A percentile compares a stretch with the other conserved stretches of the same genome.
Evolutionary conservation across 2,113 vertebrate genomes (phyloP).

Genomic region (Junco hyemalis): DNA sequence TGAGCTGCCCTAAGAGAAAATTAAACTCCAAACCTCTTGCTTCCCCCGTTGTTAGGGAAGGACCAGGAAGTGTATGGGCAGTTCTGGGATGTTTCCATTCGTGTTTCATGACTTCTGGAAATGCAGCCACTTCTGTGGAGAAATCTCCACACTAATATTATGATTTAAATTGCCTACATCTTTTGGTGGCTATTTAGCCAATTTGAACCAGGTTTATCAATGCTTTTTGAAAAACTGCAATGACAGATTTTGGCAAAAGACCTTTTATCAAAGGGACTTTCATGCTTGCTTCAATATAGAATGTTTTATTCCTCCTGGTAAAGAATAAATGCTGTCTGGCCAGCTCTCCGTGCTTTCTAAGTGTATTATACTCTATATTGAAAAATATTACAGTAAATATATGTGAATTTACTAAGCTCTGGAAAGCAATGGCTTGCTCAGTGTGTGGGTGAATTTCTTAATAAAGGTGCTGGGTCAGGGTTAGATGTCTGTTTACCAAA

Average conservation of each 20-base stretch:
- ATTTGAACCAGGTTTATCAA: not conserved
- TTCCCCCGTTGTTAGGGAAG: not conserved
- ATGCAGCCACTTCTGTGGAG: not conserved
- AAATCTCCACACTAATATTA: not conserved
- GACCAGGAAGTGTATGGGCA: not conserved
- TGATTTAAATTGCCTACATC: not conserved
- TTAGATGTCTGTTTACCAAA: not conserved
- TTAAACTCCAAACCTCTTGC: not conserved
- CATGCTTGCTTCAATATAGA: fast-evolving
- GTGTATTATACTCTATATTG: not conserved
- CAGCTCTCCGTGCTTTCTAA: not conserved
- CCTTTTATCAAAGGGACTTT: not conserved
- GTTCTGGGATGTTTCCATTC: not conserved
- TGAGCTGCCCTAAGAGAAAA: not conserved
- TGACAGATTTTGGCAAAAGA: not conserved
- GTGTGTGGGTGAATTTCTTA: not conserved
- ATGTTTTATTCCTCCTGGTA: not conserved
- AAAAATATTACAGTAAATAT: not conserved
- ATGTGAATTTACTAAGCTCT: not conserved
- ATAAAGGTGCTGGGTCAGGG: not conserved
- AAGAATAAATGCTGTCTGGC: not conserved
- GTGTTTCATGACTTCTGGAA: not conserved
- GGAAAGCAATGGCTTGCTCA: not conserved
- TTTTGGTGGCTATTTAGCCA: not conserved
- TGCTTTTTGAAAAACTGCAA: not conserved